Conservation (phyloP, 2,888 invertebrate genomes). For the Crepidodera aurea region DNA sequence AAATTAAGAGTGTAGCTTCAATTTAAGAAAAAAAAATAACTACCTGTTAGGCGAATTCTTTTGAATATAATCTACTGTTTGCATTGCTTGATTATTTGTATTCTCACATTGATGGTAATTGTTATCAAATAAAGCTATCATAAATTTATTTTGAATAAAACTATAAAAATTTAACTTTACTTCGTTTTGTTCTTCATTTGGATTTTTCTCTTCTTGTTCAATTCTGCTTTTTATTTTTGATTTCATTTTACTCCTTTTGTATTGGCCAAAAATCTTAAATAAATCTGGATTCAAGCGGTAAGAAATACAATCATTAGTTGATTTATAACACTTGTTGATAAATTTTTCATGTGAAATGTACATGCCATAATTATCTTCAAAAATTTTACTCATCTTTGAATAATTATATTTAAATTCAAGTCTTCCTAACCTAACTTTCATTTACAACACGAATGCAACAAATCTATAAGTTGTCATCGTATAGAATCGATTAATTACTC, state of each 20-base stretch:
- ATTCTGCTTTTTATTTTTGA: conserved; percentile 17
- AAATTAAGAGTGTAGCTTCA: background rate
- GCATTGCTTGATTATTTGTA: conserved; percentile 41
- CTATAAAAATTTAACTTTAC: conserved; percentile 12
- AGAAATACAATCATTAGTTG: conserved; percentile 45
- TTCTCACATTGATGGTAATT: background rate
- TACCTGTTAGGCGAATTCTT: conserved; percentile 36
- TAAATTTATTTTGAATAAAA: conserved; percentile 13
- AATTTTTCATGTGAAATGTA: conserved; percentile 64
- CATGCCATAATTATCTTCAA: conserved; percentile 57
- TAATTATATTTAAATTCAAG: too few relatives aligned
- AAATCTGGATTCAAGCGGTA: conserved; percentile 55
- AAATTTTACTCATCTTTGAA: conserved; percentile 43
- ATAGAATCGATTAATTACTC: too few relatives aligned
- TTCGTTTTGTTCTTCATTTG: conserved; percentile 34
- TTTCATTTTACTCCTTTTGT: conserved; percentile 43
- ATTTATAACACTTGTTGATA: conserved; percentile 61
- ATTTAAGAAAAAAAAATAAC: background rate
- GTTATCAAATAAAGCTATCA: conserved; percentile 10
- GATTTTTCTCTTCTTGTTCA: conserved; percentile 33
- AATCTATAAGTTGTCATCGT: too few relatives aligned
- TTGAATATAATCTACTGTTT: conserved; percentile 46
- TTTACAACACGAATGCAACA: too few relatives aligned
- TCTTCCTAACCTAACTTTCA: too few relatives aligned
- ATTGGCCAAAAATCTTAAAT: conserved; percentile 63